Percentiles rank a stretch among this genome's conserved stretches.
Conservation (phyloP, 2,888 invertebrate species). For the Lathronympha strigana region DNA sequence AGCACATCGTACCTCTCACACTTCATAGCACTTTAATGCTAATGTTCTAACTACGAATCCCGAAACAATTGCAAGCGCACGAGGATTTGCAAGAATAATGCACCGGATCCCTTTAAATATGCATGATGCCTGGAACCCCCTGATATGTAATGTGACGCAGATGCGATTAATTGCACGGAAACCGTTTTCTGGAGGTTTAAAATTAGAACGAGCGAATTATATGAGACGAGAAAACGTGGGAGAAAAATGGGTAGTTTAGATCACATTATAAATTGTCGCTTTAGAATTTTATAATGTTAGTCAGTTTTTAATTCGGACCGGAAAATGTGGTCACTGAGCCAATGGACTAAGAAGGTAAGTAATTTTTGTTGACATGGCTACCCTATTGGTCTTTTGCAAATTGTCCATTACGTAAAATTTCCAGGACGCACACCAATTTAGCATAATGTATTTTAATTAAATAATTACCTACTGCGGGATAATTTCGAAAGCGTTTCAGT, state of each 20-base stretch:
- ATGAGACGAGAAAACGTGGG: background rate
- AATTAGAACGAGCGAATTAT: slow-evolving; percentile 17
- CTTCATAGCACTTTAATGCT: background rate
- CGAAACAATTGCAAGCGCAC: slow-evolving; percentile 39
- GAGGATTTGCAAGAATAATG: slow-evolving; percentile 54
- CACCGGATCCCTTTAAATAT: slow-evolving; percentile 58
- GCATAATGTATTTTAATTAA: no score
- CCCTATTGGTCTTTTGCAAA: no score
- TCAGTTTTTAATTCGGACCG: no score
- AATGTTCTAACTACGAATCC: slow-evolving; percentile 23
- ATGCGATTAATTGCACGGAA: slow-evolving; percentile 52
- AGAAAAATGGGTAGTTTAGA: background rate
- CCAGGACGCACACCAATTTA: no score
- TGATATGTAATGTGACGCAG: slow-evolving; percentile 56
- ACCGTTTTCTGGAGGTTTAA: slow-evolving; percentile 11
- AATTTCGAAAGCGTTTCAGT: no score
- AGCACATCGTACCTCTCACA: background rate
- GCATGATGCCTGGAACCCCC: slow-evolving; percentile 52
- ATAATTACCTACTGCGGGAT: no score
- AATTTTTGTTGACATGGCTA: no score
- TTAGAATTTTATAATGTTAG: no score
- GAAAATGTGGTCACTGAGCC: no score
- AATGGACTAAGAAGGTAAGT: no score
- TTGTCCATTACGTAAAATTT: no score
- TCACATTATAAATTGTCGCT: no score